Base-by-base conservation (phyloP, 2,797 vertebrate species). In the Pangasius mekongensis region DNA sequence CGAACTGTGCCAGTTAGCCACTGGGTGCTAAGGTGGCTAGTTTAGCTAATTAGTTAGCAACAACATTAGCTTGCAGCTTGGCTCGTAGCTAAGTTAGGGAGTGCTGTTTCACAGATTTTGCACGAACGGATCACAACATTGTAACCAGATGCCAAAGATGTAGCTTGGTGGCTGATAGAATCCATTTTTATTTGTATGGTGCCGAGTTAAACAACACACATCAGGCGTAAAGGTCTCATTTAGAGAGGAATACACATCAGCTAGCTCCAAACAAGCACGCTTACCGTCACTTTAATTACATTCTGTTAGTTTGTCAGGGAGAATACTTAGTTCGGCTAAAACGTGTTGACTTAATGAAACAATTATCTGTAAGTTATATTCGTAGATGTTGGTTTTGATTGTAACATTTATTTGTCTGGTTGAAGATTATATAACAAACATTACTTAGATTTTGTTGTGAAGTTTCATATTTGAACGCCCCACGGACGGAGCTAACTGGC, bases 1-100 rank as follows among this genome's bases (percentile, higher is more conserved):
- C 87, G 66, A 91, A 91, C 91, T 83, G 64, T 20, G 62, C 71
- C 36, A 60, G 39, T 69, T 90, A 88, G 87, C 88, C 71, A 69
- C 69, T 78, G 66, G 64, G n/a, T 60, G 80, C 36, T 87, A 43
- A n/a, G 20, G 62, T 8, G 11, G 67, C 24, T 80, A 60, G 71
- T 36, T 87, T 14, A 11, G 74, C 47, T n/a, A 56, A 60, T 71
- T 71, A 81, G 73, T 77, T 86, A 62, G 71, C 66, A 74, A 83
- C 60, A 83, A 58, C 85, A 74, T 88, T 90, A 86, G 83, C 66
- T 60, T 43, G 0, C 56, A 62, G 56, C 30, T 36, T 80, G 56
- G 39, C n/a, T 47, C 2, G 36, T 83, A n/a, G 64, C 14, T 33
- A 49, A 52, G 67, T 84, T 85, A 54, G 36, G 52, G 43, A 90